Evolutionary conservation across 2,797 vertebrate species (phyloP).

Genomic region (Leptodactylus fallax): DNA sequence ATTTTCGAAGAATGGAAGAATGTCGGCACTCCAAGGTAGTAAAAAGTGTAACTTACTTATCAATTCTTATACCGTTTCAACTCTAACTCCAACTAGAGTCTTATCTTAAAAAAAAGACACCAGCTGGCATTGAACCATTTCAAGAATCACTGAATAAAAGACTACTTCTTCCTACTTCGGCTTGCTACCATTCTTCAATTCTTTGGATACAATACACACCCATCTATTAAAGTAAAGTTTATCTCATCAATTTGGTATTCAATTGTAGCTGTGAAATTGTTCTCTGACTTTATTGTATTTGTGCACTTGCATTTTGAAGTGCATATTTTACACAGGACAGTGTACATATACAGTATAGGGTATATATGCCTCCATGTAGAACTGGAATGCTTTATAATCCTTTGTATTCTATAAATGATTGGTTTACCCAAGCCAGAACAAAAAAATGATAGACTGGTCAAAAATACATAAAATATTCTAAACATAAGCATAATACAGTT

Average conservation of each 20-base stretch:
- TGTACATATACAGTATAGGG: not conserved
- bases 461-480: not conserved
- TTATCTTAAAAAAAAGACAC: too few species aligned
- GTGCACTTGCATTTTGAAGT: not conserved
- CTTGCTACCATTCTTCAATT: too few species aligned
- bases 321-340: not conserved
- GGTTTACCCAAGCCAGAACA: not conserved
- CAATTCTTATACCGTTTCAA: too few species aligned
- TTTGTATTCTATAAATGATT: not conserved
- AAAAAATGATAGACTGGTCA: not conserved
- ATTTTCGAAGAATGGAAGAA: too few species aligned
- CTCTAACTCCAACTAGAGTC: too few species aligned
- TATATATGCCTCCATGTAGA: too few species aligned
- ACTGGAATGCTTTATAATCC: not conserved
- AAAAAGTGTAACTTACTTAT: too few species aligned
- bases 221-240: not conserved
- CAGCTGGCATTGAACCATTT: too few species aligned
- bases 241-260: not conserved
- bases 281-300: not conserved
- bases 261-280: not conserved
- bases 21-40: too few species aligned
- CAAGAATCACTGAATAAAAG: too few species aligned
- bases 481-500: not conserved
- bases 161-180: too few species aligned
- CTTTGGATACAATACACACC: not conserved